phyloP scores from a whole-genome alignment of 2,113 vertebrate genomes.

The Ciconia boyciana region DNA sequence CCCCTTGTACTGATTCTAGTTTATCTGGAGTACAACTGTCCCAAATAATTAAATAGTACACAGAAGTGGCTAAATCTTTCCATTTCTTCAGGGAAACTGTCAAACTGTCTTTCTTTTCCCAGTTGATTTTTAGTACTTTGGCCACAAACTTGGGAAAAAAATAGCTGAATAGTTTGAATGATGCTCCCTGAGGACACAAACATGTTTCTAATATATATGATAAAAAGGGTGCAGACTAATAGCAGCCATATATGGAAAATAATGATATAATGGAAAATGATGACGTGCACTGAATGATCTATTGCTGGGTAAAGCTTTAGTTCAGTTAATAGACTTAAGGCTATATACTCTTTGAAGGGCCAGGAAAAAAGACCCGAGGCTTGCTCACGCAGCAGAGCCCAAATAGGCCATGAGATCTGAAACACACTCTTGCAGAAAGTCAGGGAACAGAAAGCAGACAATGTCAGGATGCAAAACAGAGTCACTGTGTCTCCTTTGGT shows the following conservation, averaged over 20 bases:
- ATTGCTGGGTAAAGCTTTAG: not conserved
- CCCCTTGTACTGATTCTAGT: not conserved
- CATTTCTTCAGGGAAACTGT: not conserved
- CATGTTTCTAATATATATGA: not conserved
- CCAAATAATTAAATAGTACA: not conserved
- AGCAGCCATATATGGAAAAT: not conserved
- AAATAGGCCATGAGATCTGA: not conserved
- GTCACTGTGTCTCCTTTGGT: not conserved
- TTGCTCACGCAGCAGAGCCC: not conserved
- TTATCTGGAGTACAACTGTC: not conserved
- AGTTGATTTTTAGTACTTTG: not conserved
- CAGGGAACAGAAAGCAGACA: not conserved
- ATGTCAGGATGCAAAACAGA: not conserved
- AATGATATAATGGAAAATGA: not conserved
- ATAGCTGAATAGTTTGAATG: not conserved
- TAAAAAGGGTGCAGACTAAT: not conserved
- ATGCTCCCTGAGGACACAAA: not conserved
- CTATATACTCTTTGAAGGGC: not conserved
- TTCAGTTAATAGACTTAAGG: not conserved
- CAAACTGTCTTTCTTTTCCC: not conserved
- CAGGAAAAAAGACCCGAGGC: not conserved
- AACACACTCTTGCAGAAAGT: not conserved
- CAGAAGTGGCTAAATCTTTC: not conserved
- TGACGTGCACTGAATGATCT: not conserved
- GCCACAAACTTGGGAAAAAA: not conserved